Base-by-base conservation (phyloP, 2,888 invertebrate species). In the Heterodera filipjevi region DNA sequence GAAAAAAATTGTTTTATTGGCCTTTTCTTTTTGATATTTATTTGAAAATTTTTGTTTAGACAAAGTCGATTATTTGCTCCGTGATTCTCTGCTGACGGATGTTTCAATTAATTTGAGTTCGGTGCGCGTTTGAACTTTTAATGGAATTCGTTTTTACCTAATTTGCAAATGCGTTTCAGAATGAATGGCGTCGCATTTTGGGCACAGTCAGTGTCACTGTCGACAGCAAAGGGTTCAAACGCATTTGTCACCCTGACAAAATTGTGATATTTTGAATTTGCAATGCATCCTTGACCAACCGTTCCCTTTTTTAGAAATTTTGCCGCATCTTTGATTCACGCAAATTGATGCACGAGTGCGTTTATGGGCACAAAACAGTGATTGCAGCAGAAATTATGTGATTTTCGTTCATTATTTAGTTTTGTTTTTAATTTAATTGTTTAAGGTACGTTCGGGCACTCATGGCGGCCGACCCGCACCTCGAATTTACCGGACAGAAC, bases 61-160 rank as follows among this genome's bases (percentile, higher is more conserved):
- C 86, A 93, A 93, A 86, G 92, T 92, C 91, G 93, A 93, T 85
- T 93, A 93, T 86, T 90, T 93, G 71, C 89, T 92, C 30, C 90
- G 93, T 33, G 93, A 87, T 64, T 70, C 81, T 19, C 70, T 70
- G 46, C 59, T 78, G 33, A 39, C 80, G 19, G 71, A 75, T 1
- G 79, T 84, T 16, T 76, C 77, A 22, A 83, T 82, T 44, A 30
- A 72, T 22, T 83, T 84, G 59, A 59, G 35, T 66, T 73, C 30
- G 68, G 82, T 82, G 49, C 30, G 78, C 32, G 8, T 82, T 71
- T 75, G 19, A 33, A n/a, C 22, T 35, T 27, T 68, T 5, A 33
- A 6, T 49, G 1, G 12, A 49, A 49, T 49, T 19, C 8, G 3
- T 49, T 2, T 49, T 10, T 68, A 16, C 33, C n/a, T 27, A 19